Evolutionary conservation across 2,888 invertebrate genomes (phyloP).

Genomic region (Parnassius apollo): DNA sequence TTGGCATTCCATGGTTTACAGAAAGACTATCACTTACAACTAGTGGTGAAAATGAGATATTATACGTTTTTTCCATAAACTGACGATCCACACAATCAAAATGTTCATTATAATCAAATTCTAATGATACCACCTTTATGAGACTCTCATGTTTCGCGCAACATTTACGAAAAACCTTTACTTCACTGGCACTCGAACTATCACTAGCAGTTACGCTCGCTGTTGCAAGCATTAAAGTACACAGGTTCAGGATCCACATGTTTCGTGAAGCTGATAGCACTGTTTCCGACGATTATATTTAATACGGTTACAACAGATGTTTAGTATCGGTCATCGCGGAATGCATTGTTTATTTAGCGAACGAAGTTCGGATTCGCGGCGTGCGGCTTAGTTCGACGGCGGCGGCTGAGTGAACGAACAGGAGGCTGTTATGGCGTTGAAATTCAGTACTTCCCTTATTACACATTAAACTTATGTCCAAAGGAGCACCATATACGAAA

Average conservation of each 20-base stretch:
- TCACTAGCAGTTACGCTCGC: slow-evolving; percentile 18
- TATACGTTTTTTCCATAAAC: slow-evolving; percentile 41
- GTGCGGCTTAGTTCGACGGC: slow-evolving; percentile 53
- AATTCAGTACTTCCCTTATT: slow-evolving; percentile 32
- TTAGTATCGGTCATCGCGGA: slow-evolving; percentile 52
- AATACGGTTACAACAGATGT: slow-evolving; percentile 60
- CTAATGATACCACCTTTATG: slow-evolving; percentile 46
- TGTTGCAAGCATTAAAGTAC: slow-evolving; percentile 39
- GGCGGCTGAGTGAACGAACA: slow-evolving; percentile 47
- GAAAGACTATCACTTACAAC: slow-evolving; percentile 46
- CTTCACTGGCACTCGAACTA: slow-evolving; percentile 35
- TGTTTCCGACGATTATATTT: slow-evolving; percentile 34
- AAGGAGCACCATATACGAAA: too few species aligned
- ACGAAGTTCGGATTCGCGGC: slow-evolving; percentile 41
- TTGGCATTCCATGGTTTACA: slow-evolving; percentile 54
- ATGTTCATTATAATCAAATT: slow-evolving; percentile 27
- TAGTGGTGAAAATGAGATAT: slow-evolving; percentile 49
- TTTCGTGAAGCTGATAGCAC: slow-evolving; percentile 32
- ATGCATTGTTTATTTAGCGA: slow-evolving; percentile 54
- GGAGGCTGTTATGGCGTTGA: slow-evolving; percentile 71
- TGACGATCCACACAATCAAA: slow-evolving; percentile 57
- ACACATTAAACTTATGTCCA: slow-evolving; percentile 2
- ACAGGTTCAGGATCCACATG: slow-evolving; percentile 56
- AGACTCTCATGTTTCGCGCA: slow-evolving; percentile 58
- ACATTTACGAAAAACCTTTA: slow-evolving; percentile 62